A percentile compares a stretch with the other conserved stretches of the same genome.
Conservation (phyloP, 2,113 vertebrate species). For the Bolborhynchus lineola region DNA sequence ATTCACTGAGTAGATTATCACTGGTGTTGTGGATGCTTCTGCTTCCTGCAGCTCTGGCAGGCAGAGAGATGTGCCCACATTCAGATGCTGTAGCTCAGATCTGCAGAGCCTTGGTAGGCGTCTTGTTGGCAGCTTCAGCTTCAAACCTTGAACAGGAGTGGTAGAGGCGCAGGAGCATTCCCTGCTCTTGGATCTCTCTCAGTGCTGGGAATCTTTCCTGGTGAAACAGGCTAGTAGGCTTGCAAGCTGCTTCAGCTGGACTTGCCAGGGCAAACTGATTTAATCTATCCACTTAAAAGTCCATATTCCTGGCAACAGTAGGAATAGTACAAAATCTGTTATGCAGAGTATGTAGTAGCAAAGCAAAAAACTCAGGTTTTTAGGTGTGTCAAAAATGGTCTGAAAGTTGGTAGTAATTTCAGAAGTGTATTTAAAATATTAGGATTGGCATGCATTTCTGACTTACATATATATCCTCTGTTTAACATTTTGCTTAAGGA, state of each 20-base stretch:
- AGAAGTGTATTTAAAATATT: neutral
- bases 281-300: neutral
- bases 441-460: neutral
- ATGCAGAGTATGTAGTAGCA: neutral
- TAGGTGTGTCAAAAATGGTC: neutral
- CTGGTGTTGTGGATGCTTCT: neutral
- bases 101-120: neutral
- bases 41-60: neutral
- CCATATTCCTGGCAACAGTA: neutral
- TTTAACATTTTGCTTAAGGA: neutral
- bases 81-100: neutral
- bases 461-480: neutral
- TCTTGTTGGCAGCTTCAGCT: neutral
- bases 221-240: neutral
- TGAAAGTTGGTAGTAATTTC: neutral
- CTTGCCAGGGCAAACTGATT: neutral
- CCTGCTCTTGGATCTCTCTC: neutral
- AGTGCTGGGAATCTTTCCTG: neutral
- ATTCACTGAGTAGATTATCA: neutral
- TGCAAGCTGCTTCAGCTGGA: neutral
- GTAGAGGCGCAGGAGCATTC: rapidly evolving
- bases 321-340: neutral
- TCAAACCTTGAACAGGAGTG: neutral
- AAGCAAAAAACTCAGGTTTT: neutral
- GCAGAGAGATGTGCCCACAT: neutral